Evolutionary conservation across 2,797 vertebrate genomes (phyloP), one percentile per base, ranked within the genome.

Genomic region (Melanotaenia nigrans): DNA sequence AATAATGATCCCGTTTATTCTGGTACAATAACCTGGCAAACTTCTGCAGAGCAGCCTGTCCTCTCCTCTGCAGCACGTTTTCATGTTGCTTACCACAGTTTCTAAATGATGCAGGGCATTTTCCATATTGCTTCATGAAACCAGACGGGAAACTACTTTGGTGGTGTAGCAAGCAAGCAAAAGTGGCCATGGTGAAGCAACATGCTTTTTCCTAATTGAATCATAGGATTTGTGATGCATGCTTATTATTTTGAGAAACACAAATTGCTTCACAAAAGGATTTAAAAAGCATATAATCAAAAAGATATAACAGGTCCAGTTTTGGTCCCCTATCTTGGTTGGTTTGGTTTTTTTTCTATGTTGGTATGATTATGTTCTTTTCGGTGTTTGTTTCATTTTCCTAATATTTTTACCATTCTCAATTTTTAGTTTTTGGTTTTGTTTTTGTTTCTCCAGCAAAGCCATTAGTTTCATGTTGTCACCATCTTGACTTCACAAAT

Each of bases 321-420:
- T 49, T 40, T 58, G 35, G 77, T 83, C 84, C 85, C 78, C 73
- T 82, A 78, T 82, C 57, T 68, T 84, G 78, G 69, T 86, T 78
- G 77, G 65, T 66, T 49, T 81, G 42, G 71, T 60, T 70, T 65
- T 0, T 68, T 60, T 28, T 70, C 5, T 66, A 1, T 77, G 54
- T 83, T 42, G 33, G 63, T 75, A 20, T 14, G 0, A 7, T 71
- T 38, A 40, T 9, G 16, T 70, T 24, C 73, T 75, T 57, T 58
- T 61, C 4, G 18, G 10, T 56, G 35, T 56, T 42, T 38, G 22
- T 53, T 36, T 38, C 12, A 10, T 54, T 53, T 25, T 45, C 11
- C 14, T 49, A 0, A 33, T 9, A 4, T 30, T 28, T 28, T 63
- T 25, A 24, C 14, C 1, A 2, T 40, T 36, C 9, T 42, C 14